phyloP scores from a whole-genome alignment of 2,113 vertebrate genomes.

The Notarius quadriscutis region DNA sequence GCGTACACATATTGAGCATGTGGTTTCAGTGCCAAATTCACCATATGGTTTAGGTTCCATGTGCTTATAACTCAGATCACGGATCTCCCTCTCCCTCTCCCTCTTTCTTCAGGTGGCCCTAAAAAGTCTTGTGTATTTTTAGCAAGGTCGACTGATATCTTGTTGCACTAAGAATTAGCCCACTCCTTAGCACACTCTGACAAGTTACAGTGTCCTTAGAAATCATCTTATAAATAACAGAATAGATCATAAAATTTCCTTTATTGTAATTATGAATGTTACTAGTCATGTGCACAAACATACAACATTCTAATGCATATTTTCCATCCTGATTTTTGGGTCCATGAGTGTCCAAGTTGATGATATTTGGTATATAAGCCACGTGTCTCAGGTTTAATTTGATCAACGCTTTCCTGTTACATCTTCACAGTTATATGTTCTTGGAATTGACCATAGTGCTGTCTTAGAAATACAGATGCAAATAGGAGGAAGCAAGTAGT shows the following conservation, averaged over 20 bases:
- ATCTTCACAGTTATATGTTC: neutral
- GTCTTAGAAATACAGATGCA: neutral
- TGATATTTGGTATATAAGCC: too few species aligned
- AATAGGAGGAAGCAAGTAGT: neutral
- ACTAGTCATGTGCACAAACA: neutral
- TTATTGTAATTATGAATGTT: neutral
- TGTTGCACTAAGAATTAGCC: conserved; percentile 19
- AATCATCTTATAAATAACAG: neutral
- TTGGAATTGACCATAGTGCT: neutral
- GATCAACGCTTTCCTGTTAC: neutral
- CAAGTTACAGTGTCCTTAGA: neutral
- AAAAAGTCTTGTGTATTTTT: conserved; percentile 45
- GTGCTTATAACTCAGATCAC: neutral
- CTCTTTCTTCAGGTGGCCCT: conserved; percentile 12
- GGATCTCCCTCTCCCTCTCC: neutral
- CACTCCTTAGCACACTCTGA: neutral
- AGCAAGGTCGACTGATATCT: conserved; percentile 32
- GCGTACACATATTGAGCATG: neutral
- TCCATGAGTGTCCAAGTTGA: too few species aligned
- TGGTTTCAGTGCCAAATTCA: too few species aligned
- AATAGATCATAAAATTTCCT: neutral
- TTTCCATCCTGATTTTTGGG: neutral
- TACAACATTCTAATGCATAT: neutral
- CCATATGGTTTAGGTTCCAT: neutral
- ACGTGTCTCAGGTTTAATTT: neutral